Percentiles rank a stretch among this genome's conserved stretches.
Conservation (phyloP, 2,888 invertebrate genomes). For the Copidosoma aretas region DNA sequence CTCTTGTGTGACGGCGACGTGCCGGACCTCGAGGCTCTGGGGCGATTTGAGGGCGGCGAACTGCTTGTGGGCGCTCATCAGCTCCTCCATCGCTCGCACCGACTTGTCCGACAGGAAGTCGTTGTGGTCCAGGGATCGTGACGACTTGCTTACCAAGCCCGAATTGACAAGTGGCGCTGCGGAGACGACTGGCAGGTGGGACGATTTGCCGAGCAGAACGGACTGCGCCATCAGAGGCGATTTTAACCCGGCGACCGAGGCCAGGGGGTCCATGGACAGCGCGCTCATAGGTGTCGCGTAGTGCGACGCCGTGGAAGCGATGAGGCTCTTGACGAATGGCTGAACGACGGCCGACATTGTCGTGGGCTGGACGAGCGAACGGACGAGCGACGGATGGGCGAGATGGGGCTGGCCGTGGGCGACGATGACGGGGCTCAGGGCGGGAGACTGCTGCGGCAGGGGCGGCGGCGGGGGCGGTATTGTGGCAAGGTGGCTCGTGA, state of each 20-base stretch:
- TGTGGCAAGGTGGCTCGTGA: constrained; percentile 68
- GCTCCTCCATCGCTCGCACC: not conserved
- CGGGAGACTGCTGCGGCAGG: constrained; percentile 47
- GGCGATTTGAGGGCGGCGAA: not conserved
- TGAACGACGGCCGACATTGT: constrained; percentile 48
- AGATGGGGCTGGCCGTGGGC: constrained; percentile 55
- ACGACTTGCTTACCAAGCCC: too few species aligned
- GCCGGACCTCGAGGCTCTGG: not conserved
- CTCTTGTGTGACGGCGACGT: constrained; percentile 28
- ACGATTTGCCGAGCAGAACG: constrained; percentile 46
- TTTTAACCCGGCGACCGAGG: constrained; percentile 37
- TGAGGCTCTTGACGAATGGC: constrained; percentile 54
- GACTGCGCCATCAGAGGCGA: constrained; percentile 46
- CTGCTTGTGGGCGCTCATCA: constrained; percentile 15
- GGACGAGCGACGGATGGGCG: constrained; percentile 52
- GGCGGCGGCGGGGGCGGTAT: constrained; percentile 57
- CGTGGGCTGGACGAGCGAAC: constrained; percentile 41
- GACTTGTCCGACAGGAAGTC: constrained; percentile 9
- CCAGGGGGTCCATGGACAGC: not conserved
- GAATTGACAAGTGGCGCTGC: constrained; percentile 46
- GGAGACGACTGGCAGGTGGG: constrained; percentile 50
- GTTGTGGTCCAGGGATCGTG: not conserved
- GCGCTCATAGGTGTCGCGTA: constrained; percentile 39
- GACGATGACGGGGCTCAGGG: constrained; percentile 64
- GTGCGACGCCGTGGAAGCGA: constrained; percentile 51